phyloP scores from a whole-genome alignment of 2,113 vertebrate genomes.

The Rhombomys opimus region DNA sequence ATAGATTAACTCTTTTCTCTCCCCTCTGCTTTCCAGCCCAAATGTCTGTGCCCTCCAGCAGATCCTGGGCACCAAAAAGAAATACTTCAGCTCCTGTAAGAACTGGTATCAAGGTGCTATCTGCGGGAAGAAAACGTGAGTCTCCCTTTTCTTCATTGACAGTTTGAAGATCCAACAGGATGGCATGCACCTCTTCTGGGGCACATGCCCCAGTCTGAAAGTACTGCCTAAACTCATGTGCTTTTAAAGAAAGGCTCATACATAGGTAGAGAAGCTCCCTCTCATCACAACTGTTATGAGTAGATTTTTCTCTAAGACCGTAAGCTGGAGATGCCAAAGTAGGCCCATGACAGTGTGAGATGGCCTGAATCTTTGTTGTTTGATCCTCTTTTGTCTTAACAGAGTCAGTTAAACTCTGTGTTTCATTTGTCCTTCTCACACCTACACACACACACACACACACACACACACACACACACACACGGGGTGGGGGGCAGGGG shows the following conservation, averaged over 20 bases:
- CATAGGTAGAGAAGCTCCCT: neutral
- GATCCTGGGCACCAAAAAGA: slow-evolving; percentile 97
- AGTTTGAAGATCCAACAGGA: fast-evolving
- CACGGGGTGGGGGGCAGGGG: too few relatives aligned
- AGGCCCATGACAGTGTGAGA: too few relatives aligned
- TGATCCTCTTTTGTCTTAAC: neutral
- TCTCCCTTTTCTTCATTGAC: slow-evolving; percentile 75
- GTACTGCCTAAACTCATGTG: neutral
- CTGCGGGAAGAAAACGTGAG: slow-evolving; percentile 99
- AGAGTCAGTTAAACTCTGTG: neutral
- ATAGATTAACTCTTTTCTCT: slow-evolving; percentile 37
- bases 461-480: neutral
- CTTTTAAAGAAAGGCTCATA: neutral
- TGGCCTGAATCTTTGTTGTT: neutral
- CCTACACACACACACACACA: neutral
- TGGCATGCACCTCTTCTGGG: neutral
- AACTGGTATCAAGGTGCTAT: slow-evolving; percentile 97
- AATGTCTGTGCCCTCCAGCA: slow-evolving; percentile 98
- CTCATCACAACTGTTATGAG: neutral
- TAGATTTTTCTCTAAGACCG: neutral
- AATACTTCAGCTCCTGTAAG: slow-evolving; percentile 98
- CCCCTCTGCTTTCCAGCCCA: slow-evolving; percentile 86
- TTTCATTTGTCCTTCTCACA: neutral
- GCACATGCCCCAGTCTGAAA: neutral
- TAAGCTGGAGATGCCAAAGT: neutral